phyloP scores from a whole-genome alignment of 2,797 vertebrate species.

The Eurystomus glaucurus region DNA sequence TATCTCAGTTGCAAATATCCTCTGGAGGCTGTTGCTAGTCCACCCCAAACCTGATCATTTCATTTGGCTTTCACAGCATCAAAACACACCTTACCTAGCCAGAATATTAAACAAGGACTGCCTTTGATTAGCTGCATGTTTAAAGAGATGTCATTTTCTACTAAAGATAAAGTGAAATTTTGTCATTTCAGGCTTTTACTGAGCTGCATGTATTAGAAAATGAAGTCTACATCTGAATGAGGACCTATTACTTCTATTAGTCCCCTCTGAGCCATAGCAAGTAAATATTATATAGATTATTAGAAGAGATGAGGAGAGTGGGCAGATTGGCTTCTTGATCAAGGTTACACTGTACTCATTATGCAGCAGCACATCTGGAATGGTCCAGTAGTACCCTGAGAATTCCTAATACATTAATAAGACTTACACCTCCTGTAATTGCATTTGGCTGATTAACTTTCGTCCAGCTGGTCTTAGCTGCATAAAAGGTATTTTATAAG shows the following conservation, averaged over 20 bases:
- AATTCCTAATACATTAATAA: conserved; percentile 84
- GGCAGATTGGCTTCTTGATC: conserved; percentile 59
- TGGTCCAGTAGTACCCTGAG: conserved; percentile 74
- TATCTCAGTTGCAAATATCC: not conserved
- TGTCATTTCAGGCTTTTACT: conserved; percentile 20
- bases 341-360: conserved; percentile 78
- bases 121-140: not conserved
- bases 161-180: conserved; percentile 27
- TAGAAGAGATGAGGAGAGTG: conserved; percentile 43
- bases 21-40: not conserved
- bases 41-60: not conserved
- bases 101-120: conserved; percentile 4
- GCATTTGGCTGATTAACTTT: conserved; percentile 84
- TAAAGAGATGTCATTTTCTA: conserved; percentile 7
- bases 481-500: conserved; percentile 81
- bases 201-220: conserved; percentile 55
- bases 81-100: not conserved
- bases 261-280: conserved; percentile 6
- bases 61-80: not conserved
- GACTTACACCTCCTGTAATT: conserved; percentile 77
- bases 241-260: conserved; percentile 70
- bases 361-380: conserved; percentile 79
- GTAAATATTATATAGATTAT: conserved; percentile 72
- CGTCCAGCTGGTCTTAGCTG: conserved; percentile 83
- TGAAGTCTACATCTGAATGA: conserved; percentile 63